These are phyloP conservation scores for Theonella swinhoei DNA, from an alignment of 37 sponge, comb jelly and placozoan species.

Conservation along the genomic window DNA sequence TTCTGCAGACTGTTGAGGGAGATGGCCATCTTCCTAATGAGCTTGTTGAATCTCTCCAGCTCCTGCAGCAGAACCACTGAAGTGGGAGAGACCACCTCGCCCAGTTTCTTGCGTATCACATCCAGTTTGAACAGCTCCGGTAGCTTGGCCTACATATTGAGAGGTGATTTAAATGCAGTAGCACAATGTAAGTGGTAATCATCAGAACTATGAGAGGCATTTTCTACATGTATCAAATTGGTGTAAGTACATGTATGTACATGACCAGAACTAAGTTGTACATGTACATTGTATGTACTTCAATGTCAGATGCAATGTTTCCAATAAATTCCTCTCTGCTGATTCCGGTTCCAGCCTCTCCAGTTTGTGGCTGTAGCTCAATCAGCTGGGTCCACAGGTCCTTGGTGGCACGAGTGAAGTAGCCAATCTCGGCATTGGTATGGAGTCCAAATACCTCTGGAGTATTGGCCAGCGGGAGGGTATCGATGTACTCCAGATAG, in stretches of 20 bases:
- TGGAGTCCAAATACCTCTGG: constrained; percentile 99
- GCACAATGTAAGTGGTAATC: too few species aligned
- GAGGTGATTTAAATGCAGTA: too few species aligned
- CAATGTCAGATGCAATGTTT: constrained; percentile 93
- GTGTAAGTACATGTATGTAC: too few species aligned
- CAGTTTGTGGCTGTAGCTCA: constrained; percentile 98
- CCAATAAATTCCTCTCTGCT: constrained; percentile 97
- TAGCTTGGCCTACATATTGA: constrained; percentile 79
- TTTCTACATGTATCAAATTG: too few species aligned
- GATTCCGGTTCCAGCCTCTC: constrained; percentile 80
- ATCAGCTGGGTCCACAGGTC: constrained; percentile 95
- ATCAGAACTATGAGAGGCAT: too few species aligned
- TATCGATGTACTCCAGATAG: constrained; percentile 91
- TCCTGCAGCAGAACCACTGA: constrained; percentile 98
- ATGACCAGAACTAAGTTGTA: too few species aligned
- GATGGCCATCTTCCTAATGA: constrained; percentile 86
- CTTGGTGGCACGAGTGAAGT: constrained; percentile 93
- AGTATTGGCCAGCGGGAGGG: constrained; percentile 93
- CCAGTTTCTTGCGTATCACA: constrained; percentile 89
- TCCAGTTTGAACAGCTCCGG: constrained; percentile 89
- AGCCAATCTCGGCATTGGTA: constrained; percentile 98
- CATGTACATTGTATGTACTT: too few species aligned
- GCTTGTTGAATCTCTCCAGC: constrained; percentile 95
- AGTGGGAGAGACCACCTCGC: constrained; percentile 84
- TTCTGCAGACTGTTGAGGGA: constrained; percentile 91